Evolutionary conservation across 2,113 vertebrate genomes (phyloP).

Genomic region (Dolichallabes microphthalmus): DNA sequence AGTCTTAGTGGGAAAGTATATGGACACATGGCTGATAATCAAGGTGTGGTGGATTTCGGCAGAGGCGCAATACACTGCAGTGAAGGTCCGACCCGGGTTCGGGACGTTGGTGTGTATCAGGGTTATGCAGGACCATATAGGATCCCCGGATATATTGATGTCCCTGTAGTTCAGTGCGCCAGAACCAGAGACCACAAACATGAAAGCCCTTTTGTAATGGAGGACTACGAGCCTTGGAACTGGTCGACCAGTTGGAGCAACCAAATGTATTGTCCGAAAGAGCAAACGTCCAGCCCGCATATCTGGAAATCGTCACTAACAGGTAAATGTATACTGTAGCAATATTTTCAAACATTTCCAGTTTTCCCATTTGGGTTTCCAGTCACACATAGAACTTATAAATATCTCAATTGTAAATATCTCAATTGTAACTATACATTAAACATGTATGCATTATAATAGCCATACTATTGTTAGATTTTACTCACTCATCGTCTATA

Average conservation of each 20-base stretch:
- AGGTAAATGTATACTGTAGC: conserved; percentile 68
- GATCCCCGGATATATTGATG: conserved; percentile 82
- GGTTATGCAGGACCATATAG: conserved; percentile 79
- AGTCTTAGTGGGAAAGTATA: conserved; percentile 75
- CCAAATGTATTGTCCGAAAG: conserved; percentile 82
- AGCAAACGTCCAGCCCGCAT: conserved; percentile 80
- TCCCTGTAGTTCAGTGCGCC: conserved; percentile 58
- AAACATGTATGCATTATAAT: neutral
- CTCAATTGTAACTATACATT: neutral
- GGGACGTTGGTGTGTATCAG: conserved; percentile 82
- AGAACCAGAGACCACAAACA: conserved; percentile 77
- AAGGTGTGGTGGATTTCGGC: conserved; percentile 79
- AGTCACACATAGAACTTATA: neutral
- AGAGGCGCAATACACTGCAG: conserved; percentile 73
- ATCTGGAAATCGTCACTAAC: conserved; percentile 85
- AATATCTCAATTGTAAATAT: neutral
- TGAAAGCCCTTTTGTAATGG: conserved; percentile 80
- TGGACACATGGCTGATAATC: conserved; percentile 79
- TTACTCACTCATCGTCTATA: too few relatives aligned
- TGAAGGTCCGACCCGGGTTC: conserved; percentile 75
- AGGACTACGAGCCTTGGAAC: conserved; percentile 83
- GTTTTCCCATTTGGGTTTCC: neutral
- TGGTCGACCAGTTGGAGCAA: conserved; percentile 84
- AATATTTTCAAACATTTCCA: neutral
- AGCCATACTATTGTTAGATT: neutral